phyloP scores from a whole-genome alignment of 1,140 invertebrate species.

The Archegozetes longisetosus region DNA sequence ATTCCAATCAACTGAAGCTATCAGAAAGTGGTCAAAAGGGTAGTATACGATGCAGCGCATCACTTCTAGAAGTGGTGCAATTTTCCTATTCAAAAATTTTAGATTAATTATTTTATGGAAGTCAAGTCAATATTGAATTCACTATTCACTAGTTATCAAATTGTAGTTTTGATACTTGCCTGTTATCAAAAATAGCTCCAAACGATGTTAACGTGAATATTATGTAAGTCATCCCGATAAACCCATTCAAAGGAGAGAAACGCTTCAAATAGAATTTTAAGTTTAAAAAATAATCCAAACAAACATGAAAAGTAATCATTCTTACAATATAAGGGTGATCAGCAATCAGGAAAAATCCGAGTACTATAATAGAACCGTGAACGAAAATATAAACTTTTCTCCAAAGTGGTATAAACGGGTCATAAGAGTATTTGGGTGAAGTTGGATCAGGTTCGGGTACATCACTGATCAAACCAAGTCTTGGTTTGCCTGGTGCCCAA shows the following conservation, averaged over 20 bases:
- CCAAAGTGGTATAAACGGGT: neutral
- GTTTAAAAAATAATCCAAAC: neutral
- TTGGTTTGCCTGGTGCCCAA: slow-evolving; percentile 19
- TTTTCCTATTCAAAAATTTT: neutral
- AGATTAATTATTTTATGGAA: neutral
- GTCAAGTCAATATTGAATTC: neutral
- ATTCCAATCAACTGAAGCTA: neutral
- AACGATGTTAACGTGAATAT: slow-evolving; percentile 3
- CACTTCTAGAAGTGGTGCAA: neutral
- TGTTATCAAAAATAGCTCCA: slow-evolving; percentile 10
- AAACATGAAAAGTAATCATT: neutral
- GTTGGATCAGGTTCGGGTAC: slow-evolving; percentile 11
- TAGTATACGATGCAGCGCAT: slow-evolving; percentile 1
- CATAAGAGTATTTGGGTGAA: neutral
- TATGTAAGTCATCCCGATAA: slow-evolving; percentile 1
- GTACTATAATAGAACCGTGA: neutral
- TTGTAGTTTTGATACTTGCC: neutral
- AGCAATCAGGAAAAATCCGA: slow-evolving; percentile 4
- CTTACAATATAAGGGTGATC: slow-evolving; percentile 8
- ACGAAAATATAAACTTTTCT: neutral
- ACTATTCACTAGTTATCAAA: neutral
- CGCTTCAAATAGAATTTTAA: neutral
- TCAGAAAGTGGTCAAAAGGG: slow-evolving; percentile 4
- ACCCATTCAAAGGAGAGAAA: neutral
- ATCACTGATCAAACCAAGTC: slow-evolving; percentile 16